Evolutionary conservation across 2,888 invertebrate species (phyloP).

Genomic region (Aspidapion aeneum): DNA sequence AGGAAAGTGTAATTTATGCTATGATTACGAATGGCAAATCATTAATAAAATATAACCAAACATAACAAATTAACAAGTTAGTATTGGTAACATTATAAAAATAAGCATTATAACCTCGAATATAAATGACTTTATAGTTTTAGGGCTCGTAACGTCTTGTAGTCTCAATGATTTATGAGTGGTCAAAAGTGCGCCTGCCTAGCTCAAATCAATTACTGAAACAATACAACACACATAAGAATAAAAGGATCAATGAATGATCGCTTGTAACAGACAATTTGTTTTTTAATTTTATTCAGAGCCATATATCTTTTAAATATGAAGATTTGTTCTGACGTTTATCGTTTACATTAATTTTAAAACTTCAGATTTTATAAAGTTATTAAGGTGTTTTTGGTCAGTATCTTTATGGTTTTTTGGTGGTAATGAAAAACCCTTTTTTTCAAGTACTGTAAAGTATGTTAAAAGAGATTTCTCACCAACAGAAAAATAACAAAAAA

Average conservation of each 20-base stretch:
- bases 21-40: too few relatives aligned
- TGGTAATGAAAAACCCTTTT: too few relatives aligned
- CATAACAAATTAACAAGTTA: neutral
- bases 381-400: too few relatives aligned
- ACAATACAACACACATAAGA: neutral
- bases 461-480: too few relatives aligned
- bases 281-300: constrained; percentile 9
- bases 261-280: constrained; percentile 12
- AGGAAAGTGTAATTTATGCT: too few relatives aligned
- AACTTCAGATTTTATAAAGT: too few relatives aligned
- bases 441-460: too few relatives aligned
- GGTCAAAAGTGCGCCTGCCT: neutral
- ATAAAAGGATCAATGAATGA: neutral
- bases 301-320: constrained; percentile 10
- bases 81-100: neutral
- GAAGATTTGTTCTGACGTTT: constrained; percentile 7
- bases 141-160: neutral
- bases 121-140: neutral
- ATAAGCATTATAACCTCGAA: neutral
- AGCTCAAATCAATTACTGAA: neutral
- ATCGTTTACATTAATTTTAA: neutral
- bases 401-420: too few relatives aligned
- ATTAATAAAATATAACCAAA: neutral
- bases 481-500: too few relatives aligned
- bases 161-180: neutral